Base-by-base conservation (phyloP, 2,888 invertebrate species). In the Drosophila eohydei region DNA sequence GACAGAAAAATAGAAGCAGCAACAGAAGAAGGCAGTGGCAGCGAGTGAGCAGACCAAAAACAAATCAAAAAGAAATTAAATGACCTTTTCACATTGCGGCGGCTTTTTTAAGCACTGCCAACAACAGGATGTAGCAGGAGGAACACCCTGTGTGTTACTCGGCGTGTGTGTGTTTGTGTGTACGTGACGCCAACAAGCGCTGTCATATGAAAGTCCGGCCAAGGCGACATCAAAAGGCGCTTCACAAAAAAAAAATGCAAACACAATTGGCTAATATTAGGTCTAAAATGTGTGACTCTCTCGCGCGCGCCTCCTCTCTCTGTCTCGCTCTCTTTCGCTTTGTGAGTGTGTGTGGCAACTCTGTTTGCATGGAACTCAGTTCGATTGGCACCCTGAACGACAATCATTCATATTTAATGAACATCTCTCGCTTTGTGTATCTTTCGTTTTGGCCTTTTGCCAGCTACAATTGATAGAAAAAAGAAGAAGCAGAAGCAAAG, bases 1-100 rank as follows among this genome's bases (percentile, higher is more conserved):
- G 72, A 66, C 63, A 62, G 59, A 57, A 63, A 60, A 36, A 66
- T 43, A 57, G 32, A 48, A 34, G 43, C 7, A 44, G 30, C 40
- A 32, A 30, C 1, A 46, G 32, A 2, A 41, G 44, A 30, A 36
- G 36, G n/a, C n/a, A 36, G 12, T 2, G 34, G 2, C 34, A 26
- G 52, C 16, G 28, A 52, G 54, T 11, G 28, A 40, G 6, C 38
- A 55, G 43, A 50, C 55, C 58, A 58, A 66, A 73, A 84, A 81
- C 81, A 88, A 89, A 86, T 86, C 86, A 86, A 89, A 86, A 86
- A 85, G 81, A 89, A 89, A 86, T 86, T 89, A 86, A 89, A 78
- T 85, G 88, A 82, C 88, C 89, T 86, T 89, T 89, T 82, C 83
- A 78, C 74, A 72, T 81, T 66, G 81, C 60, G 80, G 64, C 80